A percentile compares a stretch with the other conserved stretches of the same genome.
Evolutionary conservation across 2,797 vertebrate species (phyloP).

Genomic region (Okamejei kenojei): DNA sequence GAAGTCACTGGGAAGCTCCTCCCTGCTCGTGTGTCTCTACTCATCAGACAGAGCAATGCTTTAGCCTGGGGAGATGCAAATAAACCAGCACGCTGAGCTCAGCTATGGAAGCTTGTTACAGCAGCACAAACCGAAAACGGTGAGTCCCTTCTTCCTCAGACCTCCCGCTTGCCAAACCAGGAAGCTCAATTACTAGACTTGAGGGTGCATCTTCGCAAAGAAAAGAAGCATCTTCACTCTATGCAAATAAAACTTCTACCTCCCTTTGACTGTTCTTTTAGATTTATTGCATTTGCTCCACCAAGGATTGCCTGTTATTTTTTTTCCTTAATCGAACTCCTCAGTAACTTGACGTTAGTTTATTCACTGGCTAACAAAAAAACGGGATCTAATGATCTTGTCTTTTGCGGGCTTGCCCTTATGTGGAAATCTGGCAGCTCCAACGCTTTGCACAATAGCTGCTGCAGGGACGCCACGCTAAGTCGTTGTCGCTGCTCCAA

Average conservation of each 20-base stretch:
- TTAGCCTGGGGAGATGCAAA: neutral
- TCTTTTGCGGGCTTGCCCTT: neutral
- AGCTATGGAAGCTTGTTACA: neutral
- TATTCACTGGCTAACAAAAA: neutral
- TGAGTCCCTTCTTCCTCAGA: conserved; percentile 32
- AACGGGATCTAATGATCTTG: neutral
- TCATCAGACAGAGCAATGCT: neutral
- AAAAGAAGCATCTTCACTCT: neutral
- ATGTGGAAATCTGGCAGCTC: neutral
- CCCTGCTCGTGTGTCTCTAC: neutral
- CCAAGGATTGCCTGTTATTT: neutral
- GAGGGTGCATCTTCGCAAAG: conserved; percentile 24
- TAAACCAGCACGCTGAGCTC: conserved; percentile 1
- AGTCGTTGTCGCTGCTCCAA: neutral
- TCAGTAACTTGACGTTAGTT: neutral
- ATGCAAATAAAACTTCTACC: conserved; percentile 23
- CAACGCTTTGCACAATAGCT: conserved; percentile 3
- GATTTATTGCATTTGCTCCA: conserved; percentile 6
- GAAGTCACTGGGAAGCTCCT: neutral
- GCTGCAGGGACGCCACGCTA: neutral
- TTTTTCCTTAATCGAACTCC: neutral
- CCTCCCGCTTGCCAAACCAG: conserved; percentile 24
- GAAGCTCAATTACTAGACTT: neutral
- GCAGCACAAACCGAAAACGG: conserved; percentile 12
- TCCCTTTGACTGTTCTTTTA: conserved; percentile 15